phyloP scores from a whole-genome alignment of 1,140 invertebrate species.

The Cecropterus lyciades region DNA sequence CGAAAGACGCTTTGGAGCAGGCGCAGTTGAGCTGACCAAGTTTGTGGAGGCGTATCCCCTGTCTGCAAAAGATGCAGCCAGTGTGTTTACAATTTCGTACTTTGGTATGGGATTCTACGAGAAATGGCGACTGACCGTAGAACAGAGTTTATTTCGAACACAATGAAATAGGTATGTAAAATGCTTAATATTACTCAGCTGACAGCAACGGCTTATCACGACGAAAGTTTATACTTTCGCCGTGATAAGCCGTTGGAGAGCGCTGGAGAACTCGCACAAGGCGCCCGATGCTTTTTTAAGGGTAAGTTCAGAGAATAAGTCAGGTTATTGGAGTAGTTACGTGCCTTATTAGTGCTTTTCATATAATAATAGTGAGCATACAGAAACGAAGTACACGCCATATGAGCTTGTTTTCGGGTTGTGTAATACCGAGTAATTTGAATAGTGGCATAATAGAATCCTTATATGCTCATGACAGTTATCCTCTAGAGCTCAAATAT shows the following conservation, averaged over 20 bases:
- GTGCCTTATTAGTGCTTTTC: not conserved
- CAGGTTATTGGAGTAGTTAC: slow-evolving; percentile 1
- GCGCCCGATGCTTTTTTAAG: slow-evolving; percentile 1
- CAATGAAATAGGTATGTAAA: slow-evolving; percentile 41
- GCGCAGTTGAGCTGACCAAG: slow-evolving; percentile 24
- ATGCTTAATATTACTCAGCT: slow-evolving; percentile 38
- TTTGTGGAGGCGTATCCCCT: slow-evolving; percentile 28
- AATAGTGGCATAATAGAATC: not conserved
- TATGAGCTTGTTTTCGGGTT: slow-evolving; percentile 2
- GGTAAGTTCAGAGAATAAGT: slow-evolving; percentile 1
- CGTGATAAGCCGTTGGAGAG: too few species aligned
- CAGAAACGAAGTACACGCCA: too few species aligned
- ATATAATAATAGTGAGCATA: not conserved
- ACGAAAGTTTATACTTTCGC: slow-evolving; percentile 40
- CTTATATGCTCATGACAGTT: slow-evolving; percentile 8
- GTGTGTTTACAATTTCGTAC: slow-evolving; percentile 25
- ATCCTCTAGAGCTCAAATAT: slow-evolving; percentile 2
- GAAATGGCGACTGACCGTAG: slow-evolving; percentile 18
- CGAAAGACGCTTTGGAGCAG: slow-evolving; percentile 21
- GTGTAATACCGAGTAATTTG: slow-evolving; percentile 5
- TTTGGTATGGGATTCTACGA: slow-evolving; percentile 22
- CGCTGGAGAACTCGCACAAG: slow-evolving; percentile 2
- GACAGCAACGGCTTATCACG: slow-evolving; percentile 41
- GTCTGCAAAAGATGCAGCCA: not conserved
- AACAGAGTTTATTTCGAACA: slow-evolving; percentile 12